phyloP scores from a whole-genome alignment of 2,113 vertebrate species.

The Psophia crepitans region DNA sequence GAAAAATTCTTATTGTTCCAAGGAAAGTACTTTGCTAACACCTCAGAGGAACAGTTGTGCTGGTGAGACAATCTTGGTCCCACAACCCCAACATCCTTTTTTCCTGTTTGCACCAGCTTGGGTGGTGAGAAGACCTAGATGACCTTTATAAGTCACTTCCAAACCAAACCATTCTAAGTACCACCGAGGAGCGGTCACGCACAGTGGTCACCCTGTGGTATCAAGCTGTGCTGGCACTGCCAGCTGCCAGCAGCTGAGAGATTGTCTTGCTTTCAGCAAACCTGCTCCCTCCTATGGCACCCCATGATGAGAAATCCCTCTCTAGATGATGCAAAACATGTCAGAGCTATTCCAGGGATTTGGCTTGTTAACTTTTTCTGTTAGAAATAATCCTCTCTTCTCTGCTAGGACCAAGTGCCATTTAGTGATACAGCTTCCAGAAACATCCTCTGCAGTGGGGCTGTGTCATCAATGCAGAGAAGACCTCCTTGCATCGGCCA shows the following conservation, averaged over 20 bases:
- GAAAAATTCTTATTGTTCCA: neutral
- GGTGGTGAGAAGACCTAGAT: neutral
- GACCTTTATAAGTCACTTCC: neutral
- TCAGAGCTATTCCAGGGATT: neutral
- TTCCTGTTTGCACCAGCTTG: neutral
- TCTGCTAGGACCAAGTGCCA: neutral
- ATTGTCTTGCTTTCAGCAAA: neutral
- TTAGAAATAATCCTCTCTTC: neutral
- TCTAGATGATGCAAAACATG: neutral
- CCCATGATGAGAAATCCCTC: neutral
- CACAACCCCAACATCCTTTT: neutral
- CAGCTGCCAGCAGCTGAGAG: neutral
- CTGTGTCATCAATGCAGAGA: neutral
- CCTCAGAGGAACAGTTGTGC: neutral
- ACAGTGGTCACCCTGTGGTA: neutral
- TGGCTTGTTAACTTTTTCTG: fast-evolving
- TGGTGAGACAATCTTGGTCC: neutral
- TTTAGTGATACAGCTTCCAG: neutral
- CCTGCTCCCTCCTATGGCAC: neutral
- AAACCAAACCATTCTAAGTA: neutral
- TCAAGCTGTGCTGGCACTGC: neutral
- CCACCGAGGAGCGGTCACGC: neutral
- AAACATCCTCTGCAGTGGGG: neutral
- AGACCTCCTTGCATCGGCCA: neutral
- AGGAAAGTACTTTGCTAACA: neutral